Evolutionary conservation across 2,797 vertebrate genomes (phyloP).

Genomic region (Syncerus caffer): DNA sequence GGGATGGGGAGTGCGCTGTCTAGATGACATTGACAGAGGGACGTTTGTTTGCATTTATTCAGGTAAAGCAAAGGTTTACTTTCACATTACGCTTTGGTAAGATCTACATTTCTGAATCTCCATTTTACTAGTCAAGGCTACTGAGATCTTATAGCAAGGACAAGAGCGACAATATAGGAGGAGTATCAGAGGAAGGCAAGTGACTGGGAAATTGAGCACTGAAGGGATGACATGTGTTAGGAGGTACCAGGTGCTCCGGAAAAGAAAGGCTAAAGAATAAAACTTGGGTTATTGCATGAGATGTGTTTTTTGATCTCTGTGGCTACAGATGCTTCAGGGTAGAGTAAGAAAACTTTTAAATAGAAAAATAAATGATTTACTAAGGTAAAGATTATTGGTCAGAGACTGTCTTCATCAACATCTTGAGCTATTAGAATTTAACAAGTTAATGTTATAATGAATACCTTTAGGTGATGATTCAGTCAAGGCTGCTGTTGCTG

Average conservation of each 20-base stretch:
- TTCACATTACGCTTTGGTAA: background rate
- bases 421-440: constrained; percentile 23
- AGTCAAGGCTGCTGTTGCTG: background rate
- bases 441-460: constrained; percentile 3
- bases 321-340: background rate
- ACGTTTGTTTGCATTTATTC: constrained; percentile 94
- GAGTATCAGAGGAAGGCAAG: background rate
- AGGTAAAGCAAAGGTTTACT: constrained; percentile 82
- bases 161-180: background rate
- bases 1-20: constrained; percentile 94
- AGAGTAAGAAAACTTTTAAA: constrained; percentile 29
- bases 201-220: background rate
- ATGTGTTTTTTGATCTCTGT: background rate
- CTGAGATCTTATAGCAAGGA: background rate
- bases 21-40: constrained; percentile 93
- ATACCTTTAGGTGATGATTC: background rate
- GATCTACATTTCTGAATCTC: background rate
- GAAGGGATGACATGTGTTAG: background rate
- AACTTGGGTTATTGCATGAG: background rate
- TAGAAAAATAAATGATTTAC: background rate
- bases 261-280: background rate
- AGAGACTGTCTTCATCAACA: background rate
- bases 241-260: background rate
- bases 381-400: background rate
- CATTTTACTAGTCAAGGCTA: background rate